A percentile compares a stretch with the other conserved stretches of the same genome.
Conservation (phyloP, 2,888 invertebrate genomes). For the Dioctria rufipes region DNA sequence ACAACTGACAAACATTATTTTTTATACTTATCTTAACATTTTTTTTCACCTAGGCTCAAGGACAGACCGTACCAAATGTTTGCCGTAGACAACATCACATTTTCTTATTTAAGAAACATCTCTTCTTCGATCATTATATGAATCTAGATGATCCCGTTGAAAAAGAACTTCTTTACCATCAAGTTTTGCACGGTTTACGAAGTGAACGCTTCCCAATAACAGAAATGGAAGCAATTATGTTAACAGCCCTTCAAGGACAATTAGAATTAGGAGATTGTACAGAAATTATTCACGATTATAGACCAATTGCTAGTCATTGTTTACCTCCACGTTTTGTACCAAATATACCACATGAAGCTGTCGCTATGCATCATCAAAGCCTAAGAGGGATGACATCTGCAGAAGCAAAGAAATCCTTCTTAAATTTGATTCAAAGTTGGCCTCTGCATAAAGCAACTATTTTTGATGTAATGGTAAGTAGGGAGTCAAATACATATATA, state of each 20-base stretch:
- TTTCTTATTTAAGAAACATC: constrained; percentile 86
- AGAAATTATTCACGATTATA: constrained; percentile 78
- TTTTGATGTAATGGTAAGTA: constrained; percentile 91
- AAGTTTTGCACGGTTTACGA: constrained; percentile 90
- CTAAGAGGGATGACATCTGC: constrained; percentile 88
- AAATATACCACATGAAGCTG: constrained; percentile 84
- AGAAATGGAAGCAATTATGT: constrained; percentile 95
- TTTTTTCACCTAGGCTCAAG: constrained; percentile 65
- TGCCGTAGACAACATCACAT: constrained; percentile 77
- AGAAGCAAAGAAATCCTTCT: constrained; percentile 92
- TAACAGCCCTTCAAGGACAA: constrained; percentile 94
- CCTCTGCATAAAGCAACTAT: constrained; percentile 93
- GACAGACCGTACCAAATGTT: constrained; percentile 71
- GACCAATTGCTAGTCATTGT: constrained; percentile 83
- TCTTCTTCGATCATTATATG: constrained; percentile 85
- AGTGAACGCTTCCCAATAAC: constrained; percentile 94
- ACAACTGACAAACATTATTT: background rate
- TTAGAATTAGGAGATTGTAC: constrained; percentile 89
- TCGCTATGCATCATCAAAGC: constrained; percentile 92
- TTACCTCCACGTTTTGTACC: constrained; percentile 88
- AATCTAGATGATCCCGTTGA: constrained; percentile 89
- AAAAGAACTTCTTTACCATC: constrained; percentile 94
- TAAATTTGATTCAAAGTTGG: constrained; percentile 95
- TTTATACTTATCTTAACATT: background rate
- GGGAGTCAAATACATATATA: background rate